These are phyloP conservation scores for Neomonachus schauinslandi DNA, from an alignment of 2,113 vertebrate species.

Conservation along the genomic window DNA sequence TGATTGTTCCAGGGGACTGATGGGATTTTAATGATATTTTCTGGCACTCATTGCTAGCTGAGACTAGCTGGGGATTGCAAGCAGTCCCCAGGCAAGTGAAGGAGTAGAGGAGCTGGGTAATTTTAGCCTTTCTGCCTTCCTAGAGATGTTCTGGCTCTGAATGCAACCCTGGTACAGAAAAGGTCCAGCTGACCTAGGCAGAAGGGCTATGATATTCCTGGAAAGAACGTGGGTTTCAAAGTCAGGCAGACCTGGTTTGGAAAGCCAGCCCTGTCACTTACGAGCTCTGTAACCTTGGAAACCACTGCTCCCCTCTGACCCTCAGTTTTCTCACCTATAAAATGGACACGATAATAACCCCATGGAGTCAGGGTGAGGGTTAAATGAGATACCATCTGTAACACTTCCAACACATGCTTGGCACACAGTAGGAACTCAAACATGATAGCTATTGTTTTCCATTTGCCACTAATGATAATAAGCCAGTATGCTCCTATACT, in stretches of 20 bases:
- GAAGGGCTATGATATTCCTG: background rate
- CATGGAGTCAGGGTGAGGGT: background rate
- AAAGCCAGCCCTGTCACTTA: background rate
- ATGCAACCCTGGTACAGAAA: background rate
- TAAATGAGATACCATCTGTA: background rate
- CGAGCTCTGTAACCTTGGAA: background rate
- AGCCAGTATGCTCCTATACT: background rate
- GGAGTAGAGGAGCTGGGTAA: background rate
- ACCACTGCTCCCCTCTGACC: background rate
- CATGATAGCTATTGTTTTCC: background rate
- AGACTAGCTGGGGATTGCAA: conserved; percentile 5
- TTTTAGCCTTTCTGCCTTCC: conserved; percentile 56
- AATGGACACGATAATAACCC: background rate
- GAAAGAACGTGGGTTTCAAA: conserved; percentile 12
- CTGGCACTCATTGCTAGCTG: conserved; percentile 39
- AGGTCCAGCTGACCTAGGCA: background rate
- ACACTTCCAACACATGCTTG: background rate
- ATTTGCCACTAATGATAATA: background rate
- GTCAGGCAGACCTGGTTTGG: background rate
- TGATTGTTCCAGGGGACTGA: conserved; percentile 47
- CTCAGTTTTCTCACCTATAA: background rate
- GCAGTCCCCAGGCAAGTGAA: conserved; percentile 31
- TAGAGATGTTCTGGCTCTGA: conserved; percentile 32
- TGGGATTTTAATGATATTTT: conserved; percentile 52
- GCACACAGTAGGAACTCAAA: background rate